Evolutionary conservation across 2,113 vertebrate species (phyloP).

Genomic region (Hyperopisus bebe): DNA sequence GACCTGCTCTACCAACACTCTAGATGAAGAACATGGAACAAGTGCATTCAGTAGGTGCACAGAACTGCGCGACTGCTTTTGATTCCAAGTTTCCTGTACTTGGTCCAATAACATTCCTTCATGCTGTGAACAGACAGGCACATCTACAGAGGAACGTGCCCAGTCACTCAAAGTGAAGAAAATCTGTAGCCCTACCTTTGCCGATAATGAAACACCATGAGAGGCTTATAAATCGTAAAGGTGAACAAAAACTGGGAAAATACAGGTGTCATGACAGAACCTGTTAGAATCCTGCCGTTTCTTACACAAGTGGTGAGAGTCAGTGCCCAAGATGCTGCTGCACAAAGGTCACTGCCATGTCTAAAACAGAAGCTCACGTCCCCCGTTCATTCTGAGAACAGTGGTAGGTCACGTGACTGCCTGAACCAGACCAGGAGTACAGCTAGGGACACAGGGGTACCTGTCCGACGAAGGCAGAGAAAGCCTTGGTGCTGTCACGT

Average conservation of each 20-base stretch:
- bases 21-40: background rate
- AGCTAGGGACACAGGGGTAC: conserved; percentile 47
- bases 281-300: background rate
- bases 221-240: background rate
- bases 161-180: background rate
- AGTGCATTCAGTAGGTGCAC: background rate
- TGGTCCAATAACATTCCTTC: background rate
- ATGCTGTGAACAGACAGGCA: background rate
- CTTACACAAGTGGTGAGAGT: background rate
- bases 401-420: background rate
- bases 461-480: conserved; percentile 98
- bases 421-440: background rate
- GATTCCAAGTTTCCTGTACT: background rate
- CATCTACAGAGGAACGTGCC: background rate
- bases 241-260: background rate
- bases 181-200: background rate
- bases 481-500: conserved; percentile 96
- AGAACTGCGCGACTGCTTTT: background rate
- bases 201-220: background rate
- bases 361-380: background rate
- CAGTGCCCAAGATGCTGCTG: background rate
- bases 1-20: background rate
- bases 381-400: background rate
- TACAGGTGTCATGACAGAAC: background rate
- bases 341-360: background rate